Evolutionary conservation across 2,888 invertebrate genomes (phyloP), one percentile per base, ranked within the genome.

Genomic region (Eremobia ochroleuca): DNA sequence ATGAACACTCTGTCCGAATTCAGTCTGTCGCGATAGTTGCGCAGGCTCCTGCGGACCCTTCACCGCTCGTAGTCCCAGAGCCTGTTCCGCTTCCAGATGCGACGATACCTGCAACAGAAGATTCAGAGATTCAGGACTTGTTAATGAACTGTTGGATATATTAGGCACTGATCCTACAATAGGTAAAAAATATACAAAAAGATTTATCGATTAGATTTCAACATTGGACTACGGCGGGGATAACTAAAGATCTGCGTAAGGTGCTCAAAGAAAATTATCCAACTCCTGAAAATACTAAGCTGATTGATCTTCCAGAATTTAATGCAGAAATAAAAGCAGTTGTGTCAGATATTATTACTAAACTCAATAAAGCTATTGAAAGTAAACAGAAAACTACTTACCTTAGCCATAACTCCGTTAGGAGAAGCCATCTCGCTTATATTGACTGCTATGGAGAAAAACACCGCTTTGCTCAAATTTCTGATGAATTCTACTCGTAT

Each of bases 341-440:
- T n/a, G 46, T 49, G 4, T 55, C 55, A 21, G 37, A 69, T n/a
- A 69, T 69, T 28, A 69, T 69, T 28, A 21, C 55, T 67, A 67
- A 49, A 49, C 49, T 49, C 28, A 31, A 34, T 31, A 67, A 67
- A 49, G 66, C 31, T 49, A 66, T 66, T 31, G 37, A 69, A 58
- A 40, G 40, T 13, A 40, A 40, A 40, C 40, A 69, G n/a, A 37
- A 69, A 69, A 40, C n/a, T 21, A 28, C 58, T 69, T 40, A 69
- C 69, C 37, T 69, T 69, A 69, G 55, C 40, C 69, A 69, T 69
- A 40, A 40, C 58, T 40, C 58, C 28, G 4, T 28, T 31, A 40
- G 40, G 28, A 37, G 58, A 69, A 55, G 55, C n/a, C 28, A 55
- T 55, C 15, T 58, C 55, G 5, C 58, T 40, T 69, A 37, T 58